Conservation (phyloP, 2,797 vertebrate genomes). For the Chromobotia macracanthus region DNA sequence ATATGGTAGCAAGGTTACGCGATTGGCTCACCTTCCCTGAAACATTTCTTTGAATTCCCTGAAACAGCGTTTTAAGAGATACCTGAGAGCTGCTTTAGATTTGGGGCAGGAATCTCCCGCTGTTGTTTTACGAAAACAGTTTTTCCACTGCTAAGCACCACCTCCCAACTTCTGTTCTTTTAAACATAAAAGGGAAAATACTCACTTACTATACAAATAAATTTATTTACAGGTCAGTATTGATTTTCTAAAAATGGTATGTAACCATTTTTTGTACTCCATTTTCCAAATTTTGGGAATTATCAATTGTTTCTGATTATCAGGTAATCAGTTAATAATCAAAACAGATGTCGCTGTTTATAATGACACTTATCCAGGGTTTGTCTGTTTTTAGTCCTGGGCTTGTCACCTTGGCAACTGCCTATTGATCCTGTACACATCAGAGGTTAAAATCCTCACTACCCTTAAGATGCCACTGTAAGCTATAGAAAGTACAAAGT, state of each 20-base stretch:
- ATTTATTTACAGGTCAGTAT: too few relatives aligned
- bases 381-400: neutral
- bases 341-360: neutral
- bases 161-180: neutral
- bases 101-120: neutral
- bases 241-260: too few relatives aligned
- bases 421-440: neutral
- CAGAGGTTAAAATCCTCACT: neutral
- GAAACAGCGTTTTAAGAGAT: conserved; percentile 6
- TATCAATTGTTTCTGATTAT: neutral
- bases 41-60: neutral
- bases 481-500: neutral
- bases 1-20: neutral
- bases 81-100: neutral
- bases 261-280: neutral
- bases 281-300: neutral
- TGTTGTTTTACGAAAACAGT: neutral
- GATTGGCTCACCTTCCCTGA: conserved; percentile 12
- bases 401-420: neutral
- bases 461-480: neutral
- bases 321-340: too few relatives aligned
- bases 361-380: neutral
- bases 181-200: too few relatives aligned
- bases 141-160: neutral
- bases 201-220: too few relatives aligned